These are phyloP conservation scores for Microcaecilia unicolor DNA, from an alignment of 2,797 vertebrate species.

Conservation along the genomic window DNA sequence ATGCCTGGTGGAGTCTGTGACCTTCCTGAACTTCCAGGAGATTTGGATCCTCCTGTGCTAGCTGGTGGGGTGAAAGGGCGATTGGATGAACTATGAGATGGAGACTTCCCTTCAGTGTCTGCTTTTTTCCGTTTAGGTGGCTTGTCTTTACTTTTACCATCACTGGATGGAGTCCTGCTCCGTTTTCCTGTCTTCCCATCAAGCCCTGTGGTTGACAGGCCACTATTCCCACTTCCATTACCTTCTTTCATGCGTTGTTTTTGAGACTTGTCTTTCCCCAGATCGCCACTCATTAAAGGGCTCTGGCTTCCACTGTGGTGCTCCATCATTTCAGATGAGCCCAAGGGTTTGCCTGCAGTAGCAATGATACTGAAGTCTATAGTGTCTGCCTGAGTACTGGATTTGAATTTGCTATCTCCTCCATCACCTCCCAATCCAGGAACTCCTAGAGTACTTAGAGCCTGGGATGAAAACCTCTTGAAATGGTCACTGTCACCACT, in stretches of 20 bases:
- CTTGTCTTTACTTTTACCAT: slow-evolving; percentile 94
- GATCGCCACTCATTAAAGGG: slow-evolving; percentile 73
- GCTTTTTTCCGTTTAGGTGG: slow-evolving; percentile 88
- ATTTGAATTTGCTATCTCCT: slow-evolving; percentile 61
- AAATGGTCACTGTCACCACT: slow-evolving; percentile 88
- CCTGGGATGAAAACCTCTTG: slow-evolving; percentile 72
- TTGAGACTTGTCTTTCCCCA: slow-evolving; percentile 67
- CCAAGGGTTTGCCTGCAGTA: slow-evolving; percentile 58
- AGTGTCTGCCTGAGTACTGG: slow-evolving; percentile 69
- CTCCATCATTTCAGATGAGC: slow-evolving; percentile 76
- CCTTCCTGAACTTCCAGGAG: slow-evolving; percentile 86
- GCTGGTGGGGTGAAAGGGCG: slow-evolving; percentile 91
- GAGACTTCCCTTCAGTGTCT: slow-evolving; percentile 89
- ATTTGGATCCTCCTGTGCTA: slow-evolving; percentile 86
- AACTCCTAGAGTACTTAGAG: slow-evolving; percentile 49
- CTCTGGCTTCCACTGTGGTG: slow-evolving; percentile 81
- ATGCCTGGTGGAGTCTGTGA: slow-evolving; percentile 94
- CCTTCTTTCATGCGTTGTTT: slow-evolving; percentile 66
- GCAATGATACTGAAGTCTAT: slow-evolving; percentile 90
- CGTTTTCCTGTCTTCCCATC: slow-evolving; percentile 88
- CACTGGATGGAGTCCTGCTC: slow-evolving; percentile 89
- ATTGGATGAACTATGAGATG: slow-evolving; percentile 84
- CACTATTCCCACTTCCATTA: slow-evolving; percentile 58
- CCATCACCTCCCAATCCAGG: slow-evolving; percentile 69
- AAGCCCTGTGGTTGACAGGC: slow-evolving; percentile 53